phyloP scores from a whole-genome alignment of 2,888 invertebrate species.

The Cremastinae sp. region DNA sequence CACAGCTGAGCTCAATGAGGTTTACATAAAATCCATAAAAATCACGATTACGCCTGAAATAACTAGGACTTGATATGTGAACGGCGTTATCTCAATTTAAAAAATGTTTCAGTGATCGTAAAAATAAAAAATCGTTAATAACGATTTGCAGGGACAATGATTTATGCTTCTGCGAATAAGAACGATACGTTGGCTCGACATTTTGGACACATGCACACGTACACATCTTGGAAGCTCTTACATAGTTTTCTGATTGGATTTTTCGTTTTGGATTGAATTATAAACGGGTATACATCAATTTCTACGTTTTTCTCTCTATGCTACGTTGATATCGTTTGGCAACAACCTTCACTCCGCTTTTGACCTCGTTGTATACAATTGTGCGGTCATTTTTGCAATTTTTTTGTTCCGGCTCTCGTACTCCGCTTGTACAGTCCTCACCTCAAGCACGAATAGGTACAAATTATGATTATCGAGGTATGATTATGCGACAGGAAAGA shows the following conservation, averaged over 20 bases:
- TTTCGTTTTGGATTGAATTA: conserved; percentile 64
- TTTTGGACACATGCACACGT: conserved; percentile 68
- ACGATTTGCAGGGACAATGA: conserved; percentile 2
- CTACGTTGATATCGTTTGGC: conserved; percentile 76
- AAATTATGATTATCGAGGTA: conserved; percentile 71
- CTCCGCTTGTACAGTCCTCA: conserved; percentile 39
- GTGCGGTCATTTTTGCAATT: conserved; percentile 64
- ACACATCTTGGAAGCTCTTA: conserved; percentile 74
- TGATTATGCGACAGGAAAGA: conserved; percentile 75
- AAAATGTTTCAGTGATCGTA: conserved; percentile 5
- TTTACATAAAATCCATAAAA: conserved; percentile 55
- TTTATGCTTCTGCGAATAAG: too few relatives aligned
- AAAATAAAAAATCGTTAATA: conserved; percentile 18
- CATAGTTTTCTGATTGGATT: conserved; percentile 65
- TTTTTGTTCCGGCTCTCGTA: conserved; percentile 2
- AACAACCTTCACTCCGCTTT: conserved; percentile 67
- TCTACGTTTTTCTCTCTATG: conserved; percentile 67
- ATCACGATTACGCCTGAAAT: conserved; percentile 58
- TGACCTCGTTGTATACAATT: conserved; percentile 73
- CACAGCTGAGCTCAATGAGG: conserved; percentile 26
- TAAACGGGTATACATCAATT: conserved; percentile 70
- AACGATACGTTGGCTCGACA: conserved; percentile 71
- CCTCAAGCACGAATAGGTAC: conserved; percentile 72
- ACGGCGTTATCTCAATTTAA: conserved; percentile 47
- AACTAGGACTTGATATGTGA: conserved; percentile 71